phyloP scores from a whole-genome alignment of 2,888 invertebrate species.

The Resseliella maxima region DNA sequence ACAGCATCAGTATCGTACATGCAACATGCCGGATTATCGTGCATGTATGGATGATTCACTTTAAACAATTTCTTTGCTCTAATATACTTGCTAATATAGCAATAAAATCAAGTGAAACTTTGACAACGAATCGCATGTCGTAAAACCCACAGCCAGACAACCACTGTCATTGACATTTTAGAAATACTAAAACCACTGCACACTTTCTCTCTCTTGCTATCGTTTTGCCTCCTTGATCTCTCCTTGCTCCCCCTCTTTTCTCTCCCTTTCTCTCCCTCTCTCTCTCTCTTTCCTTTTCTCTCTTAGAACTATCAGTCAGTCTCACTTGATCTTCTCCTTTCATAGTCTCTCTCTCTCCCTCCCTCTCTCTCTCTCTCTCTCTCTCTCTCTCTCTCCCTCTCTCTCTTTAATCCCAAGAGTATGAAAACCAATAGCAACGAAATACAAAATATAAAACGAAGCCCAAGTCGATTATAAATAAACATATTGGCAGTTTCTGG shows the following conservation, averaged over 20 bases:
- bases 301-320: too few species aligned
- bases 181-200: not conserved
- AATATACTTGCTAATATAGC: not conserved
- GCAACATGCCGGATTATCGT: not conserved
- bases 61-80: constrained; percentile 7
- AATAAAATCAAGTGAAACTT: not conserved
- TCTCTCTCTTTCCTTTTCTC: too few species aligned
- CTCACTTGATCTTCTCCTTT: too few species aligned
- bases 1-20: constrained; percentile 2
- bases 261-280: too few species aligned
- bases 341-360: too few species aligned
- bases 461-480: not conserved
- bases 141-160: not conserved
- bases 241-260: too few species aligned
- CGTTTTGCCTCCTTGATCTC: not conserved
- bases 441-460: not conserved
- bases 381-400: too few species aligned
- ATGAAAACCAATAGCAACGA: too few species aligned
- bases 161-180: constrained; percentile 1
- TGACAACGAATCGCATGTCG: not conserved
- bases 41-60: not conserved
- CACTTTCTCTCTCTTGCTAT: too few species aligned
- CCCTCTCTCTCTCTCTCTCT: too few species aligned
- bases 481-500: not conserved
- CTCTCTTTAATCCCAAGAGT: too few species aligned